Conservation (phyloP, 2,888 invertebrate species). For the Lepidochrysops patricia region DNA sequence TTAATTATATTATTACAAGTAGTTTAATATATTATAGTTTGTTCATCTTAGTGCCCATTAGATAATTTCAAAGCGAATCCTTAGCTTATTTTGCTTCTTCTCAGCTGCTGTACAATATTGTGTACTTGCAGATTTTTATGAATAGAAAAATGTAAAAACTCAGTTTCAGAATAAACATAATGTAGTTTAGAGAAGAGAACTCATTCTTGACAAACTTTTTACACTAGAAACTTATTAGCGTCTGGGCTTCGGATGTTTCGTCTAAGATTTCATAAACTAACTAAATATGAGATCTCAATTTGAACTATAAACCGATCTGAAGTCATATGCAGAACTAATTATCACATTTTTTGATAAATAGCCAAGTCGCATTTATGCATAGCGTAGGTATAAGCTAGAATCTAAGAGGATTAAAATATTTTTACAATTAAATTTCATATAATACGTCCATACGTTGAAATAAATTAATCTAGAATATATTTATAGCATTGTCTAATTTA, state of each 20-base stretch:
- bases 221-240: slow-evolving; percentile 40
- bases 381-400: slow-evolving; percentile 22
- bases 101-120: too few species aligned
- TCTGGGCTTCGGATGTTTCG: slow-evolving; percentile 64
- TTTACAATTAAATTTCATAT: background rate
- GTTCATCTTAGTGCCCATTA: background rate
- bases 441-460: background rate
- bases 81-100: background rate
- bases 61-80: too few species aligned
- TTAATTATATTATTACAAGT: too few species aligned
- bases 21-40: too few species aligned
- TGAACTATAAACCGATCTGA: slow-evolving; percentile 63
- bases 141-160: background rate
- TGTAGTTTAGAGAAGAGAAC: background rate
- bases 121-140: too few species aligned
- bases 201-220: background rate
- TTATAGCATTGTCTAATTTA: slow-evolving; percentile 5
- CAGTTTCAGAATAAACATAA: background rate
- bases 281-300: slow-evolving; percentile 71
- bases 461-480: slow-evolving; percentile 11
- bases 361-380: slow-evolving; percentile 17
- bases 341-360: slow-evolving; percentile 57
- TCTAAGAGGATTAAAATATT: background rate
- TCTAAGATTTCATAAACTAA: slow-evolving; percentile 61
- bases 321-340: slow-evolving; percentile 52